Evolutionary conservation across 2,797 vertebrate species (phyloP).

Genomic region (Neomorphus geoffroyi): DNA sequence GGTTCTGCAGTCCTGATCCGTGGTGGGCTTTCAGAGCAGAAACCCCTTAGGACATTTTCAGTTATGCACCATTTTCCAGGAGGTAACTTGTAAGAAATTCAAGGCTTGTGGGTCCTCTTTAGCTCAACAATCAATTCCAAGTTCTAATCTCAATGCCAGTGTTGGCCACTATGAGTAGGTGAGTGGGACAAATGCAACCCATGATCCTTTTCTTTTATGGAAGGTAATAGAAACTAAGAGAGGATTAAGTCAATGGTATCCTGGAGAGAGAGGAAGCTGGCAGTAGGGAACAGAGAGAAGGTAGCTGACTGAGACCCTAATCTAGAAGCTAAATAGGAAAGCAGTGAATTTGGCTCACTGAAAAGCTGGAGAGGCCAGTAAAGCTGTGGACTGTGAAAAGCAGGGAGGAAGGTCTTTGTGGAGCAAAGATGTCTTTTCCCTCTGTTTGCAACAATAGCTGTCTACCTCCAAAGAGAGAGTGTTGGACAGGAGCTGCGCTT

Average conservation of each 20-base stretch:
- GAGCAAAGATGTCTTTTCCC: not conserved
- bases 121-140: not conserved
- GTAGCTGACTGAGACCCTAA: not conserved
- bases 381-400: not conserved
- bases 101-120: not conserved
- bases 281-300: not conserved
- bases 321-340: not conserved
- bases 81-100: not conserved
- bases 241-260: not conserved
- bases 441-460: not conserved
- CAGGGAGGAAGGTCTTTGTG: not conserved
- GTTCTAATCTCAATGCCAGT: not conserved
- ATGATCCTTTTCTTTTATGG: not conserved
- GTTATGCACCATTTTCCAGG: not conserved
- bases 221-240: not conserved
- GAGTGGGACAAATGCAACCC: not conserved
- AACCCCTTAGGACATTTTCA: not conserved
- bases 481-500: not conserved
- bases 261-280: not conserved
- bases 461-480: not conserved
- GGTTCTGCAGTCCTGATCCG: not conserved
- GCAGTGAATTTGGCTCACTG: not conserved
- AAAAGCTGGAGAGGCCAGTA: not conserved
- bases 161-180: not conserved
- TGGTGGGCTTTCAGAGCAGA: not conserved